These are phyloP conservation scores for Limnephilus marmoratus DNA, from an alignment of 2,888 invertebrate species.

Conservation along the genomic window DNA sequence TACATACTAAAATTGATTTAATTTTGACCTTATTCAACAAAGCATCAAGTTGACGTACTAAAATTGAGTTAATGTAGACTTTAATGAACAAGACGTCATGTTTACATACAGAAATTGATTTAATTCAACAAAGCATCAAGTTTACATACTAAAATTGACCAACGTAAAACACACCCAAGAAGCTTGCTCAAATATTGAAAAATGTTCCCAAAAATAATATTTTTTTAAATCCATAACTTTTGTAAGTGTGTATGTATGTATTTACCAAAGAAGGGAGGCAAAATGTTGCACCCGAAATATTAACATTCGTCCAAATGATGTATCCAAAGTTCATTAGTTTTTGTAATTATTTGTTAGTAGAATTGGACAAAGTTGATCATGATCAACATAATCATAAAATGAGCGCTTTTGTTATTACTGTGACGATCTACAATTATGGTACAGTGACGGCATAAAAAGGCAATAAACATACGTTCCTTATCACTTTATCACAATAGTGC, in stretches of 20 bases:
- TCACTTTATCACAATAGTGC: too few relatives aligned
- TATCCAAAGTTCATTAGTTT: neutral
- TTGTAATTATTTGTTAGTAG: too few relatives aligned
- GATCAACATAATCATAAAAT: too few relatives aligned
- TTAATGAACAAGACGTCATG: neutral
- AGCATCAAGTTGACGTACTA: neutral
- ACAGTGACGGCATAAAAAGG: too few relatives aligned
- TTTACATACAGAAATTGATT: neutral
- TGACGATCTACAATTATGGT: too few relatives aligned
- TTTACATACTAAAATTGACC: neutral
- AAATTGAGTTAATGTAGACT: neutral
- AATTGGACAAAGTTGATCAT: too few relatives aligned
- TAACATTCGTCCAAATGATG: neutral
- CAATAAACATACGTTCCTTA: too few relatives aligned
- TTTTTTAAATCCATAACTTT: neutral
- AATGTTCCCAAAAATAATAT: neutral
- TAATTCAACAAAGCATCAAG: neutral
- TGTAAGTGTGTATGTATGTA: too few relatives aligned
- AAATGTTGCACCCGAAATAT: neutral
- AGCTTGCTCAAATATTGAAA: neutral
- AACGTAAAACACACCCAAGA: neutral
- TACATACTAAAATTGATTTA: too few relatives aligned
- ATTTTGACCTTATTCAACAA: too few relatives aligned
- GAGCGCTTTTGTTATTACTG: too few relatives aligned
- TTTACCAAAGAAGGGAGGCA: too few relatives aligned